Evolutionary conservation across 2,888 invertebrate species (phyloP).

Genomic region (Nycteola revayana): DNA sequence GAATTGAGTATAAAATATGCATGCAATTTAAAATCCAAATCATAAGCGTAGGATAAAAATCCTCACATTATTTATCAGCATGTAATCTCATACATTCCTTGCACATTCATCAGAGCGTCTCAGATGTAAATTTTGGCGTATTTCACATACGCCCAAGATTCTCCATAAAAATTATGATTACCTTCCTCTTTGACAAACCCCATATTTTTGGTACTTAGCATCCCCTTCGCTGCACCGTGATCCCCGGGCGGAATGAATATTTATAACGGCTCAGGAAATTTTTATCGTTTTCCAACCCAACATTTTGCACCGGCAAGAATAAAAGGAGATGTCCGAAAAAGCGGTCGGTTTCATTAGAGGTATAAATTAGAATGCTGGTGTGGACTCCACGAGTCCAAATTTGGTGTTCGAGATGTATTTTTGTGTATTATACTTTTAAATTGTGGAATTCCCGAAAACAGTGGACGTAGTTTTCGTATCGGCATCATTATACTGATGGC

Average conservation of each 20-base stretch:
- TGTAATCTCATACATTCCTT: constrained; percentile 36
- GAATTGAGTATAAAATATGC: constrained; percentile 23
- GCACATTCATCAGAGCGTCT: constrained; percentile 37
- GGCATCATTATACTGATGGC: constrained; percentile 54
- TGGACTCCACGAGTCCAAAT: constrained; percentile 52
- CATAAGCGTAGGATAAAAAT: constrained; percentile 31
- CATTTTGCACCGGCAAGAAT: constrained; percentile 56
- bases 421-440: constrained; percentile 74
- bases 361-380: constrained; percentile 67
- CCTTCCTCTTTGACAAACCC: constrained; percentile 61
- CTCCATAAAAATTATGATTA: constrained; percentile 71
- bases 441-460: constrained; percentile 49
- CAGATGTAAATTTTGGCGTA: constrained; percentile 39
- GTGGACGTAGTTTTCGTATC: constrained; percentile 48
- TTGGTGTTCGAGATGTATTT: constrained; percentile 47
- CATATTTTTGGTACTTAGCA: constrained; percentile 63
- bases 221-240: constrained; percentile 34
- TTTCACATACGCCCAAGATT: constrained; percentile 33
- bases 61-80: constrained; percentile 38
- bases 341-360: constrained; percentile 66
- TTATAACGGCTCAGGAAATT: constrained; percentile 59
- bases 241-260: constrained; percentile 63
- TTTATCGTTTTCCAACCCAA: constrained; percentile 58
- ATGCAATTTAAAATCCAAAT: constrained; percentile 30
- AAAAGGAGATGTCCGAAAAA: constrained; percentile 52